A percentile compares a stretch with the other conserved stretches of the same genome.
Evolutionary conservation across 2,888 invertebrate species (phyloP).

Genomic region (Tiliacea citrago): DNA sequence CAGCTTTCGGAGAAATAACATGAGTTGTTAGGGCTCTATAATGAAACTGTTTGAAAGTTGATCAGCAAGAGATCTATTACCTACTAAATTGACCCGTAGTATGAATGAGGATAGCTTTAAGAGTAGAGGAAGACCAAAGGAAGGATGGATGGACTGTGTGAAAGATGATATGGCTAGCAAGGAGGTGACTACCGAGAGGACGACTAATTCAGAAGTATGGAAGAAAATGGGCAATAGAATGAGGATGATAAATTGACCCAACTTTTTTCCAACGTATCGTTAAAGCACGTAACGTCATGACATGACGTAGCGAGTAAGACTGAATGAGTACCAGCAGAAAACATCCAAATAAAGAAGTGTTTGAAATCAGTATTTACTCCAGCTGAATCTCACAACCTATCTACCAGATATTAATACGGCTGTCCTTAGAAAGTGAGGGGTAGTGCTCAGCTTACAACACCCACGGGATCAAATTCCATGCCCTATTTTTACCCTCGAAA

Average conservation of each 20-base stretch:
- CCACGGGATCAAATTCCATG: conserved; percentile 37
- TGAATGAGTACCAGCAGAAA: not conserved
- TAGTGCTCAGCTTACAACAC: conserved; percentile 27
- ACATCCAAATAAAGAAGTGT: not conserved
- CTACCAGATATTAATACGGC: conserved; percentile 15
- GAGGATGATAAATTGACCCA: not conserved
- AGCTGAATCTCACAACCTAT: not conserved
- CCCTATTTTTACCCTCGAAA: conserved; percentile 44
- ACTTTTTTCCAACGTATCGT: not conserved
- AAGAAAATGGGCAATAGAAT: not conserved
- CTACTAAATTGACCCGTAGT: not conserved
- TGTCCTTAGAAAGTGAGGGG: conserved; percentile 21
- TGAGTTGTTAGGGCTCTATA: not conserved
- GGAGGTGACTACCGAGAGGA: no score
- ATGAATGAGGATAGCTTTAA: not conserved
- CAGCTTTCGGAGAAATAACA: not conserved
- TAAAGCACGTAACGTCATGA: not conserved
- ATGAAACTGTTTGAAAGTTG: conserved; percentile 2
- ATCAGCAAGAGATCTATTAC: not conserved
- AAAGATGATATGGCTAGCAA: not conserved
- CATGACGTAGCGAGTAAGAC: no score
- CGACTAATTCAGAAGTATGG: no score
- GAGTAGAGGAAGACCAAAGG: not conserved
- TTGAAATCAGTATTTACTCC: not conserved
- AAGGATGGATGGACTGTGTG: no score